Evolutionary conservation across 2,888 invertebrate genomes (phyloP).

Genomic region (Perdita meconis): DNA sequence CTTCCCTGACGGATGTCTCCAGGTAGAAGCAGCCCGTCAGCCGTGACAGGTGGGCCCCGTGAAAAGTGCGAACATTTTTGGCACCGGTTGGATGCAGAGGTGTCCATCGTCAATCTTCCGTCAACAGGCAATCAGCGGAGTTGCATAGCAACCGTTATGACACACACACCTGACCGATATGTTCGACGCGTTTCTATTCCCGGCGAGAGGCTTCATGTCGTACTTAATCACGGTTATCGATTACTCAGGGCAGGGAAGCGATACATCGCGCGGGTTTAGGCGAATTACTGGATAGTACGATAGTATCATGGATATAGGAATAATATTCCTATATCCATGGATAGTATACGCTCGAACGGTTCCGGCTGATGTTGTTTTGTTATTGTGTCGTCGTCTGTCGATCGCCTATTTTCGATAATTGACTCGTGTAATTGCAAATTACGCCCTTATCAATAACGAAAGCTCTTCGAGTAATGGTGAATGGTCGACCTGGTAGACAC

Average conservation of each 20-base stretch:
- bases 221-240: conserved; percentile 14
- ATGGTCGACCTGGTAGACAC: not conserved
- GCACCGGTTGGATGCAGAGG: not conserved
- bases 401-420: too few species aligned
- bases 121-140: conserved; percentile 4
- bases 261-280: too few species aligned
- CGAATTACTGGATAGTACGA: too few species aligned
- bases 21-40: not conserved
- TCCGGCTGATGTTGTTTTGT: too few species aligned
- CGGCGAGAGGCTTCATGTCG: not conserved
- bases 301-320: too few species aligned
- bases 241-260: conserved; percentile 13
- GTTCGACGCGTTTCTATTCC: conserved; percentile 28
- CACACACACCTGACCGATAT: conserved; percentile 39
- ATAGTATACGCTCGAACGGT: too few species aligned
- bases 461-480: not conserved
- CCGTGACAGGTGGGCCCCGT: not conserved
- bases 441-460: too few species aligned
- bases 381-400: too few species aligned
- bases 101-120: conserved; percentile 9
- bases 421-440: too few species aligned
- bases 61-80: conserved; percentile 7
- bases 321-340: too few species aligned
- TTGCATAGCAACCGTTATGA: conserved; percentile 40
- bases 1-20: too few species aligned